phyloP scores from a whole-genome alignment of 2,113 vertebrate species.

The Willisornis vidua region DNA sequence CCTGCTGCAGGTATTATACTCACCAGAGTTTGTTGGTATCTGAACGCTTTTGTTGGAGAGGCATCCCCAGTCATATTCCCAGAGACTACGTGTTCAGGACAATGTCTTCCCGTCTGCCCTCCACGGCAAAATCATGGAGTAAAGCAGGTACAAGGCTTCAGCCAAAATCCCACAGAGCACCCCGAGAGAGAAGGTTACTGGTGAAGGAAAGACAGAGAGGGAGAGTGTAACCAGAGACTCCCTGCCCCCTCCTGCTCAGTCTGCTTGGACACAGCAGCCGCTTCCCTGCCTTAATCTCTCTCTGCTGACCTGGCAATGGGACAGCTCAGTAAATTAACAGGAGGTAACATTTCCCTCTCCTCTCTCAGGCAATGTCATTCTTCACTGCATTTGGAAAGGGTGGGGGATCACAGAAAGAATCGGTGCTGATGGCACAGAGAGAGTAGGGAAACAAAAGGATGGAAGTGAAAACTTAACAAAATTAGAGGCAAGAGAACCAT shows the following conservation, averaged over 20 bases:
- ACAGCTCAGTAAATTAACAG: conserved; percentile 65
- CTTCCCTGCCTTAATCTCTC: conserved; percentile 18
- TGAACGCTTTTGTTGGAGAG: conserved; percentile 84
- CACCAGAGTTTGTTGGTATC: conserved; percentile 89
- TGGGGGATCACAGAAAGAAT: neutral
- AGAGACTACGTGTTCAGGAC: neutral
- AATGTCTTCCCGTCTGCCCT: neutral
- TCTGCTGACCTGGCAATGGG: conserved; percentile 48
- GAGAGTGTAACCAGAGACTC: conserved; percentile 66
- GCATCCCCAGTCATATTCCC: conserved; percentile 85
- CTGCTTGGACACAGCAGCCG: conserved; percentile 34
- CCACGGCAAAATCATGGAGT: conserved; percentile 1
- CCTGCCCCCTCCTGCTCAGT: conserved; percentile 59
- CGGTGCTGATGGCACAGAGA: neutral
- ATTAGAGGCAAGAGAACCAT: neutral
- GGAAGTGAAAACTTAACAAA: neutral
- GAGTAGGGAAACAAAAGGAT: neutral
- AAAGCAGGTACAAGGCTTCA: neutral
- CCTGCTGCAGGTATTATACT: conserved; percentile 33
- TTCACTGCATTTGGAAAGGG: neutral
- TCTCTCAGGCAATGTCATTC: neutral
- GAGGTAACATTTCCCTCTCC: conserved; percentile 58
- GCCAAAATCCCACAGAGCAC: conserved; percentile 25
- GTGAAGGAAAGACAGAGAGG: neutral
- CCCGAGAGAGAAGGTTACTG: conserved; percentile 44